These are phyloP conservation scores for Tringa solitaria DNA, from an alignment of 2,113 vertebrate genomes.

Conservation along the genomic window DNA sequence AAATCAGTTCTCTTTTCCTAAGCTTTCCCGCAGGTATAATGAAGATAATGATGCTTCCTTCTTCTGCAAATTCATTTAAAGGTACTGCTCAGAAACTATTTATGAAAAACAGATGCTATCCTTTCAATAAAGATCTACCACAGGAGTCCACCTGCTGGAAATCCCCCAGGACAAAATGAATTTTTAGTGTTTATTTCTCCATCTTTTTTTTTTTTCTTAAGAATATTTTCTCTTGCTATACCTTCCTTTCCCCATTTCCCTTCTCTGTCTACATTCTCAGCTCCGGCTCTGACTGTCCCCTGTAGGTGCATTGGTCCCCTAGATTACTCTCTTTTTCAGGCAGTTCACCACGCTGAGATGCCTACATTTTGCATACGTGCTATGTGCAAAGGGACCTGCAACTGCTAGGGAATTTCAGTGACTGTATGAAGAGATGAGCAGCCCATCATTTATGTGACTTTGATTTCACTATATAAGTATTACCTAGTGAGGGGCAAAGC, in stretches of 20 bases:
- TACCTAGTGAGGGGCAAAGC: background rate
- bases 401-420: background rate
- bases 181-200: background rate
- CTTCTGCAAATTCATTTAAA: slow-evolving; percentile 31
- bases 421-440: background rate
- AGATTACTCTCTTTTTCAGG: background rate
- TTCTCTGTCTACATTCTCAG: background rate
- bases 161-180: background rate
- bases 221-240: background rate
- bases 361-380: background rate
- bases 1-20: slow-evolving; percentile 15
- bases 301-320: background rate
- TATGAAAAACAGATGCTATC: background rate
- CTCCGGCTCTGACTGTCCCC: background rate
- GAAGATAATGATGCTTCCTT: slow-evolving; percentile 31
- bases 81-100: background rate
- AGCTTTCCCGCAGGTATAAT: slow-evolving; percentile 37
- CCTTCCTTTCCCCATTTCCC: background rate
- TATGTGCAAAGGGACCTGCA: background rate
- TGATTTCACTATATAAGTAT: background rate
- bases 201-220: background rate
- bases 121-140: background rate
- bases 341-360: background rate
- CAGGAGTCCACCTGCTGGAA: background rate
- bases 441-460: background rate